phyloP scores from a whole-genome alignment of 2,888 invertebrate genomes.

The Megaustenia siamemsis region DNA sequence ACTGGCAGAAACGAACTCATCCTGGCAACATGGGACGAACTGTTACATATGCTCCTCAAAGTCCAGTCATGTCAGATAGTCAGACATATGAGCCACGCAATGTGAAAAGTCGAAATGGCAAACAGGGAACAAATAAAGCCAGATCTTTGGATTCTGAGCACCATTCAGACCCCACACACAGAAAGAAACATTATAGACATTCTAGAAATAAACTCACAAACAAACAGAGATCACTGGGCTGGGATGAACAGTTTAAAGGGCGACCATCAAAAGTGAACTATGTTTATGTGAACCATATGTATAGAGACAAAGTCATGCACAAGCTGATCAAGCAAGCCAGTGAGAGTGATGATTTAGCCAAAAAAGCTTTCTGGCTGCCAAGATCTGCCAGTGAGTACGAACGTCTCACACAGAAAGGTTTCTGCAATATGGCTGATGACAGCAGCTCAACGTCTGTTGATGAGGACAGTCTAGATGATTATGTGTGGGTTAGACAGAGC shows the following conservation, averaged over 20 bases:
- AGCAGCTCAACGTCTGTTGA: conserved; percentile 68
- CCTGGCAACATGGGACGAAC: conserved; percentile 41
- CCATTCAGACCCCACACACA: conserved; percentile 73
- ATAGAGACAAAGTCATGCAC: conserved; percentile 72
- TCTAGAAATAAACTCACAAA: conserved; percentile 65
- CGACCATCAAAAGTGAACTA: conserved; percentile 69
- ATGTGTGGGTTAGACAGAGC: conserved; percentile 75
- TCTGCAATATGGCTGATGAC: conserved; percentile 69
- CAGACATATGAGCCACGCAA: conserved; percentile 48
- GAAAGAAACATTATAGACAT: conserved; percentile 62
- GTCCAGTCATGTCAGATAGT: conserved; percentile 59
- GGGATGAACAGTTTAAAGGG: conserved; percentile 73
- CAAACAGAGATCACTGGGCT: conserved; percentile 73
- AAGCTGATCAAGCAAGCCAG: conserved; percentile 71
- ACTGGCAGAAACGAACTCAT: conserved; percentile 56
- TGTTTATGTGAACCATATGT: conserved; percentile 76
- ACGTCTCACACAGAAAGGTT: conserved; percentile 59
- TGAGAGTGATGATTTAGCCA: conserved; percentile 64
- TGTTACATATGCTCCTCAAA: conserved; percentile 53
- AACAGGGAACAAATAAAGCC: conserved; percentile 48
- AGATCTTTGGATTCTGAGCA: conserved; percentile 73
- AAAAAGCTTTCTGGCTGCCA: conserved; percentile 71
- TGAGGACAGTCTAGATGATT: conserved; percentile 68
- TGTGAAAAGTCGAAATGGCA: conserved; percentile 37
- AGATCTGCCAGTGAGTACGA: conserved; percentile 67